phyloP scores from a whole-genome alignment of 2,113 vertebrate species.

The Elgaria multicarinata region DNA sequence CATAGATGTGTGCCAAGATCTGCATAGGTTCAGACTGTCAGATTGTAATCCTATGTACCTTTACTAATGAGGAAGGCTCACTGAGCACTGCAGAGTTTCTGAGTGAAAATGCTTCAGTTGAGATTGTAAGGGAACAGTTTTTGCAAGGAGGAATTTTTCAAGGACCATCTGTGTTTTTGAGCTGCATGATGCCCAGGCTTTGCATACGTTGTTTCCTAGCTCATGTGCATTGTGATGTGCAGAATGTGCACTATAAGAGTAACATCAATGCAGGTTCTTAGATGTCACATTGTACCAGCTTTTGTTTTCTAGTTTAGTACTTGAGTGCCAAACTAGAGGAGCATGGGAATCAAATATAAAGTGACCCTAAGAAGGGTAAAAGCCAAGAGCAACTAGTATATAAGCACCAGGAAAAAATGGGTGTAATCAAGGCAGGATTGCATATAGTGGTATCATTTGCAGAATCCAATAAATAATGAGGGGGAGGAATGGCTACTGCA shows the following conservation, averaged over 20 bases:
- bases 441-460: not conserved
- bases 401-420: not conserved
- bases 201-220: not conserved
- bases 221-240: not conserved
- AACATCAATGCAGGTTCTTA: not conserved
- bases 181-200: not conserved
- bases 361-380: not conserved
- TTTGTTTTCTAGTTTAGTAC: not conserved
- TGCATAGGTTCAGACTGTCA: not conserved
- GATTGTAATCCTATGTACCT: not conserved
- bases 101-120: not conserved
- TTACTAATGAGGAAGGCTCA: not conserved
- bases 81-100: not conserved
- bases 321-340: not conserved
- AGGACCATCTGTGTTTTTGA: not conserved
- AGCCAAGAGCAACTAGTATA: no score
- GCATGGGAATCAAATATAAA: not conserved
- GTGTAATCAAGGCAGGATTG: not conserved
- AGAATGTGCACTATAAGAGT: not conserved
- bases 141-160: not conserved
- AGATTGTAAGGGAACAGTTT: not conserved
- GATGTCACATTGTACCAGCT: not conserved
- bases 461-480: not conserved
- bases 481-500: not conserved
- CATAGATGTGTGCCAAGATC: not conserved